phyloP scores from a whole-genome alignment of 2,888 invertebrate genomes.

The Troides oblongomaculatus region DNA sequence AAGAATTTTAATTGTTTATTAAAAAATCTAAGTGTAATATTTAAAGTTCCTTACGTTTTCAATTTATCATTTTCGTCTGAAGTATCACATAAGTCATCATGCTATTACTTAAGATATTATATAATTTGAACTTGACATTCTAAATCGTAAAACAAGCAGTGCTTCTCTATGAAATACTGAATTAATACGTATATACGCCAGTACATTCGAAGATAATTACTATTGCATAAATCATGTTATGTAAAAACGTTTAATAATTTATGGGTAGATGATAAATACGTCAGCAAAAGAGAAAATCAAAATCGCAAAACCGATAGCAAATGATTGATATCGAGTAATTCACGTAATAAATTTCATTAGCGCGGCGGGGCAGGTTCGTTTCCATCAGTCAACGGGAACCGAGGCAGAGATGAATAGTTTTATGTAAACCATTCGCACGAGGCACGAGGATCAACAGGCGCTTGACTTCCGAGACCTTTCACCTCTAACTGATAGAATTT shows the following conservation, averaged over 20 bases:
- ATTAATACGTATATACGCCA: neutral
- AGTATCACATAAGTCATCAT: too few species aligned
- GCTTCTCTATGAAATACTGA: neutral
- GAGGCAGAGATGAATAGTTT: constrained; percentile 27
- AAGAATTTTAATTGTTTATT: too few species aligned
- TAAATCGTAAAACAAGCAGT: neutral
- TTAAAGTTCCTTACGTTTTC: too few species aligned
- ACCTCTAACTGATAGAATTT: constrained; percentile 16
- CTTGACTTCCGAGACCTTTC: constrained; percentile 27
- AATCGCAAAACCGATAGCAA: constrained; percentile 8
- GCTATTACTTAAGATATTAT: too few species aligned
- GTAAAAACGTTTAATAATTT: constrained; percentile 23
- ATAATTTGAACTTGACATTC: too few species aligned
- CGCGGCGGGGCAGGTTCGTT: constrained; percentile 11
- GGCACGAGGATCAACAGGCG: constrained; percentile 22
- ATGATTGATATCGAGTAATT: constrained; percentile 27
- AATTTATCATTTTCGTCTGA: too few species aligned
- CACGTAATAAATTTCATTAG: constrained; percentile 28
- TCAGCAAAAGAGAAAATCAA: constrained; percentile 22
- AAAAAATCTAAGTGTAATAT: too few species aligned
- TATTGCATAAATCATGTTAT: constrained; percentile 8
- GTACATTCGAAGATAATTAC: constrained; percentile 1
- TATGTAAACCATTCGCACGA: constrained; percentile 5
- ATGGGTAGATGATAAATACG: constrained; percentile 12
- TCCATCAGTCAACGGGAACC: constrained; percentile 12